Evolutionary conservation across 1,140 invertebrate species (phyloP), one percentile per base, ranked within the genome.

Genomic region (Drosophila micromelanica): DNA sequence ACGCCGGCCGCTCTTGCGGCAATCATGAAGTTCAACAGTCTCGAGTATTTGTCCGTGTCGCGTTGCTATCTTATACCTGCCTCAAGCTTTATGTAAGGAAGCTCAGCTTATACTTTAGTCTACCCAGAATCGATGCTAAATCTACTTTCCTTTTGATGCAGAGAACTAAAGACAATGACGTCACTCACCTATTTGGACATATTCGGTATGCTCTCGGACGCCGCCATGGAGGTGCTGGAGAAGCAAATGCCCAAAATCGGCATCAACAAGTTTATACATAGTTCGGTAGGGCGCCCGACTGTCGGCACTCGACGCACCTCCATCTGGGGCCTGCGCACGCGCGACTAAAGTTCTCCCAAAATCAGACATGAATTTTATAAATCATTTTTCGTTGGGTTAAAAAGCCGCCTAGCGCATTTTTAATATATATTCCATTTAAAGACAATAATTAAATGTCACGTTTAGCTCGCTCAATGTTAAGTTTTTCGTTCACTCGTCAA

Each of bases 221-320:
- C 92, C 63, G 93, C 93, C 1, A 92, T 97, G 23, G 92, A 94
- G 64, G 90, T 91, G 1, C 80, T 93, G 3, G 78, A 94, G 35
- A 86, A 93, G 30, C 93, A 92, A 73, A 93, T 92, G 93, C 92
- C 93, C 55, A 75, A 92, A 23, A 92, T 94, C 49, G 92, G 93
- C 15, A 85, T 94, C 60, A 94, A 94, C 84, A 93, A 94, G 63
- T 94, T 93, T 51, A 93, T 94, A 76, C 93, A 94, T 76, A 94
- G 97, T 76, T 96, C 95, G 2, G 95, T 98, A 20, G 97, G 97
- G 1, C 92, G 97, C 35, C 97, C 97, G 0, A 98, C 97, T 0
- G 96, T 98, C 9, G 97, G 97, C 1, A 94, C 95, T 11, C 93
- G 95, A 75, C 93, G 97, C 78, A 97, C 97, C 0, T 97, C 96